phyloP scores from a whole-genome alignment of 2,888 invertebrate genomes.

The Noctua fimbriata region DNA sequence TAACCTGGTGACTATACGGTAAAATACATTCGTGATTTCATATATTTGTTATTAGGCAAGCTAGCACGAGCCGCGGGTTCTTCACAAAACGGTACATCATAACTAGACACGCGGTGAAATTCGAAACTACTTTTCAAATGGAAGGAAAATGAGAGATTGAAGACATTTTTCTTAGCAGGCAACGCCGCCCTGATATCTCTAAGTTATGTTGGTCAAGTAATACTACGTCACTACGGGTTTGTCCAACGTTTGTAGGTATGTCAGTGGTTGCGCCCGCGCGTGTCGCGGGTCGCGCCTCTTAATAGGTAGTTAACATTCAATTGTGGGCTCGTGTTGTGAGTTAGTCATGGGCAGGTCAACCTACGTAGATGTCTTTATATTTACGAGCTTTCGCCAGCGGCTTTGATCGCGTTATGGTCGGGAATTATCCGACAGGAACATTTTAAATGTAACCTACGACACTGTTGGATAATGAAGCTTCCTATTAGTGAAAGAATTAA shows the following conservation, averaged over 20 bases:
- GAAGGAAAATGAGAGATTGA: neutral
- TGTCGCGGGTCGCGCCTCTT: neutral
- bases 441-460: neutral
- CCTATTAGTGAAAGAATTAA: neutral
- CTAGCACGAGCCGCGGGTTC: neutral
- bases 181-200: neutral
- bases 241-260: neutral
- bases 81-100: neutral
- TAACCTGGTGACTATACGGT: neutral
- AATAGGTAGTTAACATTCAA: neutral
- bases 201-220: neutral
- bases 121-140: neutral
- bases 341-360: neutral
- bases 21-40: neutral
- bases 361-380: neutral
- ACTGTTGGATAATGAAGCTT: neutral
- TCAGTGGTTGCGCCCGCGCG: neutral
- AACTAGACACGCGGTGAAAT: neutral
- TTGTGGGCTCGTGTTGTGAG: neutral
- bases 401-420: neutral
- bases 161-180: neutral
- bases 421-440: neutral
- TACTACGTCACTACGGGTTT: constrained; percentile 28
- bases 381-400: neutral
- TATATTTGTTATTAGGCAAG: neutral